Percentiles rank a stretch among this genome's conserved stretches.
Evolutionary conservation across 2,797 vertebrate genomes (phyloP).

Genomic region (Sciurus carolinensis): DNA sequence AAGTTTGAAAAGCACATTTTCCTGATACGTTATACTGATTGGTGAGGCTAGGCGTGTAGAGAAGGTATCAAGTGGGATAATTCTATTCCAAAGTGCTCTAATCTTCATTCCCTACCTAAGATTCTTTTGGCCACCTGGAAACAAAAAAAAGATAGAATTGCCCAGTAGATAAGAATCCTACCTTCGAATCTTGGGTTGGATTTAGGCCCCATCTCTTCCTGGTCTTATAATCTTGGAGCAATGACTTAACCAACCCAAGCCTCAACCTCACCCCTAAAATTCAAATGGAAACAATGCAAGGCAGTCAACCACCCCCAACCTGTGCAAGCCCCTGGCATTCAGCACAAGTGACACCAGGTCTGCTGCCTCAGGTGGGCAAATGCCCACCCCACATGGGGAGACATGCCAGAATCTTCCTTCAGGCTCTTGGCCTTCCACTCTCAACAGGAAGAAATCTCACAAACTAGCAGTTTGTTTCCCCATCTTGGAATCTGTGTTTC

Average conservation of each 20-base stretch:
- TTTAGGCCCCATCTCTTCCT: neutral
- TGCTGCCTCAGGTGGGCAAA: neutral
- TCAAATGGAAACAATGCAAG: neutral
- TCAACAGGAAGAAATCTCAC: neutral
- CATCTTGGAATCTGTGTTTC: conserved; percentile 52
- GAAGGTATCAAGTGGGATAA: neutral
- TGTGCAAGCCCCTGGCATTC: neutral
- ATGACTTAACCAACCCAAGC: neutral
- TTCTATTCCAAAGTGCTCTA: neutral
- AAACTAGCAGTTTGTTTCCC: neutral
- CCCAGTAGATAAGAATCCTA: neutral
- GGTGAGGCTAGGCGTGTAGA: neutral
- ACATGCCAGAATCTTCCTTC: neutral
- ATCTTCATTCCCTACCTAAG: neutral
- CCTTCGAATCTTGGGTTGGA: neutral
- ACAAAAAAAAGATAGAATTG: neutral
- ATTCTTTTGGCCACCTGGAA: neutral
- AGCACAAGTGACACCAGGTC: neutral
- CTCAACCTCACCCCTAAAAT: neutral
- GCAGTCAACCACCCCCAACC: too few relatives aligned
- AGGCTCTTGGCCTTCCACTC: neutral
- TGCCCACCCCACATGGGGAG: neutral
- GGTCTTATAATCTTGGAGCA: neutral
- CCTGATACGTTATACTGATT: neutral
- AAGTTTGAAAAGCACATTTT: neutral